Conservation (phyloP, 2,888 invertebrate species). For the Bruchidius siliquastri region DNA sequence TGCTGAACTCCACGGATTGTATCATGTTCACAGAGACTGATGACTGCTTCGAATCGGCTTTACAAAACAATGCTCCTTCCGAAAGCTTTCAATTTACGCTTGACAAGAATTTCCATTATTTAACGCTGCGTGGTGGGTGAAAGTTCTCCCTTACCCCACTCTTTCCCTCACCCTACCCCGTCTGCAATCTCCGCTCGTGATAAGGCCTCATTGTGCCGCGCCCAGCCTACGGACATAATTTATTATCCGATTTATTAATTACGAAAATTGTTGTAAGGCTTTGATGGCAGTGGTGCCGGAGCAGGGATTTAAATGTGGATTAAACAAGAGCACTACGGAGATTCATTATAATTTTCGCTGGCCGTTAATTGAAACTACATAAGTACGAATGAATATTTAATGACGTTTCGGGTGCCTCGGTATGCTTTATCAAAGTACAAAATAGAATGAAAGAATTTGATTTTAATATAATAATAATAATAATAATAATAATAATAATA, state of each 20-base stretch:
- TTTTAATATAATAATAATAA: too few relatives aligned
- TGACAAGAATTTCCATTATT: slow-evolving; percentile 1
- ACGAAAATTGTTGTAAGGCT: neutral
- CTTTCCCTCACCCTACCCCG: neutral
- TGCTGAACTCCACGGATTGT: too few relatives aligned
- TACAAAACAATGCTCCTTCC: neutral
- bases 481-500: too few relatives aligned
- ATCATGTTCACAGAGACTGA: too few relatives aligned
- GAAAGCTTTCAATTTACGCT: neutral
- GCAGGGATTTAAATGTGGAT: too few relatives aligned
- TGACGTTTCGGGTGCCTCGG: too few relatives aligned
- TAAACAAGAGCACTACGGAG: too few relatives aligned
- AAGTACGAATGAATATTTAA: too few relatives aligned
- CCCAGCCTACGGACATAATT: neutral
- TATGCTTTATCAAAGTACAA: too few relatives aligned
- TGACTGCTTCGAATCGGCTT: neutral
- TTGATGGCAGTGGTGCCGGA: neutral
- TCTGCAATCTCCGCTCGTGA: slow-evolving; percentile 1
- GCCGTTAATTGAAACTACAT: too few relatives aligned
- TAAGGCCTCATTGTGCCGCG: slow-evolving; percentile 1
- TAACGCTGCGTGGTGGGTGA: slow-evolving; percentile 1
- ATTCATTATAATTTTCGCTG: too few relatives aligned
- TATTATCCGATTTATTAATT: neutral
- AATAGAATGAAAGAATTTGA: too few relatives aligned
- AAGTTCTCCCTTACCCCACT: neutral